Conservation (phyloP, 2,797 vertebrate genomes). For the Syndactyla subalaris region DNA sequence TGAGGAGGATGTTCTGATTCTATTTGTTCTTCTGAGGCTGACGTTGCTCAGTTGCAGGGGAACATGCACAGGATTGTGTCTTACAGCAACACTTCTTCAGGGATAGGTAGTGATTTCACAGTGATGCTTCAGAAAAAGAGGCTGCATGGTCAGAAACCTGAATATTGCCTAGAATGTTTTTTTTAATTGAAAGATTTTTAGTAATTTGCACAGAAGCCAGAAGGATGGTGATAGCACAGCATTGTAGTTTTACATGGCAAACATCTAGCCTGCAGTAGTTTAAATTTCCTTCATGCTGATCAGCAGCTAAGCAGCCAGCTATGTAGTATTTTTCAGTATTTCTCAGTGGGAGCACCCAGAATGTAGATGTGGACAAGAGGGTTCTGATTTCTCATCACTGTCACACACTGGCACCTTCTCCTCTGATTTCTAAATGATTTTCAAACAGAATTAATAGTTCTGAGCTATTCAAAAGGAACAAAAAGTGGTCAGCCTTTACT, state of each 20-base stretch:
- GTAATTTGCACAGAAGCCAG: background rate
- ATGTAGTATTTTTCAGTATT: background rate
- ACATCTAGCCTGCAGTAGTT: background rate
- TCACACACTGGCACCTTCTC: background rate
- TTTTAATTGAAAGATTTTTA: background rate
- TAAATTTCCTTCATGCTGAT: background rate
- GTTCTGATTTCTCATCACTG: background rate
- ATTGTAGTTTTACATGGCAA: background rate
- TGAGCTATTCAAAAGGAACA: background rate
- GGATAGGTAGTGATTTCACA: background rate
- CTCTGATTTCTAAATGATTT: background rate
- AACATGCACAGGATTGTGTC: accelerated
- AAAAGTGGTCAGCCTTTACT: background rate
- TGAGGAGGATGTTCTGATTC: background rate
- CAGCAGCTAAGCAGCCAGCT: background rate
- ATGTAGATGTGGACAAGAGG: background rate
- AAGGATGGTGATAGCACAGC: background rate
- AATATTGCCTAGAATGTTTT: background rate
- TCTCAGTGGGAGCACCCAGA: background rate
- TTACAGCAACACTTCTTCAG: background rate
- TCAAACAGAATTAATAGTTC: background rate
- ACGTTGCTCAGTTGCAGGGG: background rate
- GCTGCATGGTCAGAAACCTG: background rate
- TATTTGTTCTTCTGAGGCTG: background rate
- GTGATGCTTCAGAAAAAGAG: background rate